A percentile compares a stretch with the other conserved stretches of the same genome.
Conservation (phyloP, 2,113 vertebrate genomes). For the Pseudopodoces humilis region DNA sequence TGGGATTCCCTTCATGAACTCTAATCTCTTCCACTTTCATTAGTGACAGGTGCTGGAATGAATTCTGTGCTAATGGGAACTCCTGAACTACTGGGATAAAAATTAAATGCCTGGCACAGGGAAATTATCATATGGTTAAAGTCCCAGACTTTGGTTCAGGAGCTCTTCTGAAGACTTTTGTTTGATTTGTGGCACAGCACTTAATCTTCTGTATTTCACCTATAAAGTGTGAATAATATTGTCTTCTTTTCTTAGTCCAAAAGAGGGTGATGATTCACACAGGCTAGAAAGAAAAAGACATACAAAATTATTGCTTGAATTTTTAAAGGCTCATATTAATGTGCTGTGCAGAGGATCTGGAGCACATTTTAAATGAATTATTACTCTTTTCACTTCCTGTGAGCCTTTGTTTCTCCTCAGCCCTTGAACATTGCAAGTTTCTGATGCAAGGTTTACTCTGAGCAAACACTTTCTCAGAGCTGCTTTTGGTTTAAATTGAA, state of each 20-base stretch:
- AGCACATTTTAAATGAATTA: conserved; percentile 26
- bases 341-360: background rate
- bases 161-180: background rate
- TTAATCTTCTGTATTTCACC: conserved; percentile 20
- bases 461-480: background rate
- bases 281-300: background rate
- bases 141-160: background rate
- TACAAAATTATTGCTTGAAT: conserved; percentile 31
- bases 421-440: background rate
- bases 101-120: conserved; percentile 26
- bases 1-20: background rate
- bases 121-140: background rate
- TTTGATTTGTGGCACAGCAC: conserved; percentile 15
- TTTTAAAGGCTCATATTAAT: conserved; percentile 32
- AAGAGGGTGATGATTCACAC: conserved; percentile 25
- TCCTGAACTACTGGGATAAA: background rate
- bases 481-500: background rate
- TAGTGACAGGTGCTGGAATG: background rate
- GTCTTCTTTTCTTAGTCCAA: background rate
- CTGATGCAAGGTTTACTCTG: background rate
- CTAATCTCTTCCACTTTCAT: background rate
- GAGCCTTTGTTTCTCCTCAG: background rate
- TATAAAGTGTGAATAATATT: conserved; percentile 1
- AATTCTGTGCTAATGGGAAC: conserved; percentile 31
- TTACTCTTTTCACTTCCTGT: conserved; percentile 22